Evolutionary conservation across 2,888 invertebrate species (phyloP), one percentile per base, ranked within the genome.

Genomic region (Alcis repandata): DNA sequence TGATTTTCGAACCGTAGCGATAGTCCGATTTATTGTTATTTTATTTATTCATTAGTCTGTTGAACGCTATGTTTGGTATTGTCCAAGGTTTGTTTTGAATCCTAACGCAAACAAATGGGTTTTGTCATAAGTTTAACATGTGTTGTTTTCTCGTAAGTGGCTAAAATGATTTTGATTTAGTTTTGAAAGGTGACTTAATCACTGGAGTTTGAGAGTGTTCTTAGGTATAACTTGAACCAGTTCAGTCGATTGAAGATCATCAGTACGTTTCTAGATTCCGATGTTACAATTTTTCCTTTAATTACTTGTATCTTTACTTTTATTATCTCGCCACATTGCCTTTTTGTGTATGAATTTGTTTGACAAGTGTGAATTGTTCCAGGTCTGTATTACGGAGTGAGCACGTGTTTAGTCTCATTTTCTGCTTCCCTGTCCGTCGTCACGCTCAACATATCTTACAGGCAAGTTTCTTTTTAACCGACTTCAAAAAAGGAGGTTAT

Each of bases 381-480:
- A 97, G 97, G 97, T 90, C 92, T 97, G 77, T 97, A 97, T 86
- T 97, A 97, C 79, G 97, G 97, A 59, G 97, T 97, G 32, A 96
- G 96, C 87, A 97, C 97, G 78, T 97, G 97, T 76, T 89, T 97
- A 73, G 97, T 97, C 45, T 96, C 97, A 0, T 96, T 97, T 81
- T 97, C 97, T 6, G 96, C 96, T 0, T 97, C 96, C 0, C 91
- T 97, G 58, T 97, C 97, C 0, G 97, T 97, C 59, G 96, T 97
- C 63, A 97, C 97, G 1, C 93, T 97, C 69, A 97, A 97, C 87
- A 95, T 97, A 81, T 97, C 97, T 88, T 97, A 97, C 93, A 94
- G 93, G 93, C 92, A 86, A 92, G 91, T 91, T 79, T 74, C n/a
- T 63, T 73, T 68, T 72, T 69, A 13, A n/a, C n/a, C 32, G 2